Evolutionary conservation across 2,113 vertebrate species (phyloP), one percentile per base, ranked within the genome.

Genomic region (Esox niger): DNA sequence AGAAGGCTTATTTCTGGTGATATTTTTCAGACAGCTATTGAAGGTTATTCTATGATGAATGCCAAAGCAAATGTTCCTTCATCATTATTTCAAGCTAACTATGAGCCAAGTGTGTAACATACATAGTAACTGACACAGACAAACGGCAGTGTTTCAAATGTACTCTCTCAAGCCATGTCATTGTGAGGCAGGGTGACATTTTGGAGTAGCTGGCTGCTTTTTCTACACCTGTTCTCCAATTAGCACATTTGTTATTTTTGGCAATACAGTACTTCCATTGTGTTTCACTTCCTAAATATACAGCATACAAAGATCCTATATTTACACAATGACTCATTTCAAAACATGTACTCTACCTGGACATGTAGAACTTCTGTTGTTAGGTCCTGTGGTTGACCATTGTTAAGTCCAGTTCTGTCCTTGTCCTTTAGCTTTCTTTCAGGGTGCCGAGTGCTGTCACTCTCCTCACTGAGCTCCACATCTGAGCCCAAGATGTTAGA

Each of bases 391-490:
- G 62, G 27, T 60, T 35, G 17, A n/a, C 26, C 30, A 7, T 0
- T 49, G 46, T 55, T 62, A 25, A 20, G 29, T 27, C 43, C 58
- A 49, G 52, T 43, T 46, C 56, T 11, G 56, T 72, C 71, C 33
- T 68, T 62, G 32, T 71, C 69, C 57, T 74, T 73, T 21, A 56
- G 68, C 59, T 81, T 77, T 26, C 21, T 78, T 49, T 81, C 77
- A 27, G 64, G 76, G 47, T 65, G 78, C 21, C 23, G 64, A 27
- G 17, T 23, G 11, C 69, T 77, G 54, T 93, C 91, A 32, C 91
- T 93, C 58, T 91, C 91, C 46, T 86, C 83, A 25, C 91, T 91
- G 47, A 83, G 84, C 73, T 92, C 91, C 69, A 89, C 78, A 13
- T 91, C 89, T 1, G 90, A 91, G 72, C 68, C 56, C 2, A 58